Base-by-base conservation (phyloP, 2,113 vertebrate genomes). In the Empidonax traillii region DNA sequence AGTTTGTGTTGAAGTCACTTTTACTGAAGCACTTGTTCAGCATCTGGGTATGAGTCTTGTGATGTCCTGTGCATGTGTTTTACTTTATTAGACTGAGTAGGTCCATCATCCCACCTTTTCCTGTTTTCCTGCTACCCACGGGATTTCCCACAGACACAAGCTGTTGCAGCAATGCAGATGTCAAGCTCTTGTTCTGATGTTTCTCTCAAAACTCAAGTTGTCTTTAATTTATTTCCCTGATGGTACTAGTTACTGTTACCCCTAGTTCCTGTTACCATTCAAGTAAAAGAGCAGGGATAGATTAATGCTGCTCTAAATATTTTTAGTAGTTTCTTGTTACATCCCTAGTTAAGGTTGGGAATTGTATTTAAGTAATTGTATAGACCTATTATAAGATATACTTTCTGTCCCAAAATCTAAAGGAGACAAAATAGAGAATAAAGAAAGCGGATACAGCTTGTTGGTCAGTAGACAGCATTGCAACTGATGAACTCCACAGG, bases 221-320 rank as follows among this genome's bases (percentile, higher is more conserved):
- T 71, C 75, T 73, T 68, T 61, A 83, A 75, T 92, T 96, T 91
- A 31, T 88, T 88, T 94, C 73, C 65, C 72, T 77, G 39, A 74
- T 90, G 76, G 37, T 92, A 7, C 76, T 94, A 78, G 65, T 75
- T 96, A 75, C 72, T 93, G 72, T 56, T 72, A 56, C 53, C 23
- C 35, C 76, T 94, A 78, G 65, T 75, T 96, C 79, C 72, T 93
- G 72, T 56, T 72, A 56, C 53, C 23, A 71, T 53, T 81, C 22
- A 52, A 86, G 53, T 92, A 76, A 81, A 92, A 79, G 61, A 89
- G 17, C 52, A 84, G 41, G 12, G 69, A 14, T 44, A 85, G 89
- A 56, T 51, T 87, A 71, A 82, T 90, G 61, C 28, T 87, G 76
- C 44, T 95, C 80, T 75, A 68, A 76, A 73, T 95, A 85, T 73